These are phyloP conservation scores for Calliopsis andreniformis DNA, from an alignment of 1,140 invertebrate species.

Conservation along the genomic window DNA sequence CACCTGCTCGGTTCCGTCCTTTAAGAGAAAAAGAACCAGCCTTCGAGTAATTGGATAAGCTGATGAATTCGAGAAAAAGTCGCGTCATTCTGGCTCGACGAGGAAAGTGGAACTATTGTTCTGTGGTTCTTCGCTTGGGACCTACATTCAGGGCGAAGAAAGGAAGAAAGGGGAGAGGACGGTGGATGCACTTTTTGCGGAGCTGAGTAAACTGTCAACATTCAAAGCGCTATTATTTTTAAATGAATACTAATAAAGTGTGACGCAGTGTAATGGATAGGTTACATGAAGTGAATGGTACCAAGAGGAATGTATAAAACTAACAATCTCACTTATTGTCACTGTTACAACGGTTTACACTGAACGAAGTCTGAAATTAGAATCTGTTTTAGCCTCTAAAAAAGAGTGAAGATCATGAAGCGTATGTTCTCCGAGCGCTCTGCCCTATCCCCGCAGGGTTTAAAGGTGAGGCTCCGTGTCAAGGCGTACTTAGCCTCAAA, in stretches of 20 bases:
- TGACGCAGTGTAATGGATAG: too few species aligned
- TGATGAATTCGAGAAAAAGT: background rate
- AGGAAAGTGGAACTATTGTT: background rate
- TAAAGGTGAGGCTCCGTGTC: constrained; percentile 35
- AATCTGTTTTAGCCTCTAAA: background rate
- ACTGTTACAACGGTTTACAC: too few species aligned
- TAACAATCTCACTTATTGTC: too few species aligned
- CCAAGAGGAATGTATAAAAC: too few species aligned
- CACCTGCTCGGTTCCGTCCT: constrained; percentile 31
- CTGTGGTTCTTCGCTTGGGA: background rate
- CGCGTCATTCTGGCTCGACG: background rate
- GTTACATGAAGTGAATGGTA: too few species aligned
- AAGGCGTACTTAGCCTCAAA: constrained; percentile 11
- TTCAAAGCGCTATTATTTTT: too few species aligned
- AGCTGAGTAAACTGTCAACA: too few species aligned
- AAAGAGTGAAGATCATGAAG: background rate
- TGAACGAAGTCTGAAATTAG: too few species aligned
- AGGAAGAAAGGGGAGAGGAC: too few species aligned
- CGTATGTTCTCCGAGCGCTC: background rate
- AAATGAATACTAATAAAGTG: too few species aligned
- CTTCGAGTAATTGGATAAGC: constrained; percentile 21
- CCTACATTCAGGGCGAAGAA: too few species aligned
- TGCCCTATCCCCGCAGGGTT: constrained; percentile 17
- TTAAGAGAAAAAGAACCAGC: background rate
- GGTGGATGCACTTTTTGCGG: too few species aligned